Conservation (phyloP, 2,797 vertebrate genomes). For the Sarcoramphus papa region DNA sequence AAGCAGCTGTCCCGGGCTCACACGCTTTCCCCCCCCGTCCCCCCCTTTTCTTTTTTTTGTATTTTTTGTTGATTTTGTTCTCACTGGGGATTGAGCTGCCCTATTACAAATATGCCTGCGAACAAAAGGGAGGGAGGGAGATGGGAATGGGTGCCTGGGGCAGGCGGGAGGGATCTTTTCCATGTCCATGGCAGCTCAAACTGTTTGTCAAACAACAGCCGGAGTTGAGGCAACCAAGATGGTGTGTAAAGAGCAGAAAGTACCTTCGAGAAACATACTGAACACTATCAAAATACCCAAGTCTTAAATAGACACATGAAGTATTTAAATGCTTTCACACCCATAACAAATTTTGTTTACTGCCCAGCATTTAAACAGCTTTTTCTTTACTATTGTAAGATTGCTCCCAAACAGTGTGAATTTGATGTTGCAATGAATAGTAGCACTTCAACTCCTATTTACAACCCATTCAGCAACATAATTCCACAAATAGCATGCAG, state of each 20-base stretch:
- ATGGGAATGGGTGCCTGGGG: not conserved
- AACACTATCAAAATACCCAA: slow-evolving; percentile 46
- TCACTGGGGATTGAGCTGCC: not conserved
- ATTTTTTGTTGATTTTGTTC: not conserved
- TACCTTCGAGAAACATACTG: slow-evolving; percentile 50
- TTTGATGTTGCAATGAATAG: slow-evolving; percentile 43
- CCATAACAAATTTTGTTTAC: slow-evolving; percentile 58
- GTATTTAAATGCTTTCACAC: slow-evolving; percentile 62
- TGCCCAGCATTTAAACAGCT: slow-evolving; percentile 59
- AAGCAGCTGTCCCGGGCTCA: not conserved
- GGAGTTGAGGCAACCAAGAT: slow-evolving; percentile 55
- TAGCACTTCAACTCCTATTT: slow-evolving; percentile 30
- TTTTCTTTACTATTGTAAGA: slow-evolving; percentile 46
- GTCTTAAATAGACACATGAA: slow-evolving; percentile 49
- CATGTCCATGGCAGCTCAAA: slow-evolving; percentile 36
- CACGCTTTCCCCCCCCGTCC: fast-evolving
- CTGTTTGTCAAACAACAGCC: slow-evolving; percentile 60
- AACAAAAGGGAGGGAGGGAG: slow-evolving; percentile 36
- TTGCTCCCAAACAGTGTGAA: slow-evolving; percentile 60
- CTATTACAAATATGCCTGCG: not conserved
- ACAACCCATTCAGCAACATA: slow-evolving; percentile 13
- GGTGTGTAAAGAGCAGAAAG: slow-evolving; percentile 56
- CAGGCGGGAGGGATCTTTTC: slow-evolving; percentile 11
- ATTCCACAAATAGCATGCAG: slow-evolving; percentile 6
- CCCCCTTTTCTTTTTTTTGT: too few species aligned